These are phyloP conservation scores for Perognathus longimembris DNA, from an alignment of 2,113 vertebrate genomes.

Conservation along the genomic window DNA sequence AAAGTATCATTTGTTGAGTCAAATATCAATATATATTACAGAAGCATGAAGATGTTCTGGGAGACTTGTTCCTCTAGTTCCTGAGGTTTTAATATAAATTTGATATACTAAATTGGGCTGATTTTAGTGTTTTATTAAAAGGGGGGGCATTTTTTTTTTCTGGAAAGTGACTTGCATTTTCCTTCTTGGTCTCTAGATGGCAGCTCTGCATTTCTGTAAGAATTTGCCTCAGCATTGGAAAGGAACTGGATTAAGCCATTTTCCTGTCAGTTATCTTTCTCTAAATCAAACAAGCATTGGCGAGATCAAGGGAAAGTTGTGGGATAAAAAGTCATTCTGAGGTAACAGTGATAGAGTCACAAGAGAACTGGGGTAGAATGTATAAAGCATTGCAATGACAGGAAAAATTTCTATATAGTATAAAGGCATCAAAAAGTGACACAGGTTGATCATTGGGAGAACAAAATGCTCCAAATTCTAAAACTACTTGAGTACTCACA, in stretches of 20 bases:
- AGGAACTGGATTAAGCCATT: rapidly evolving
- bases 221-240: rapidly evolving
- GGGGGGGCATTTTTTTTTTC: background rate
- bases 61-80: background rate
- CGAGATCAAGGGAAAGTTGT: background rate
- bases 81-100: background rate
- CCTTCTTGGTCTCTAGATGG: conserved; percentile 81
- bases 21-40: background rate
- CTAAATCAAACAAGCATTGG: background rate
- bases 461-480: background rate
- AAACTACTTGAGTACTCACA: background rate
- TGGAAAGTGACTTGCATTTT: background rate
- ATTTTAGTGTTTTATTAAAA: background rate
- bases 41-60: background rate
- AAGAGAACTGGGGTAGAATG: background rate
- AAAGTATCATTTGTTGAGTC: background rate
- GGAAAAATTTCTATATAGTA: background rate
- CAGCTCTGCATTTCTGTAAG: conserved; percentile 78
- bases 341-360: too few relatives aligned
- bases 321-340: background rate
- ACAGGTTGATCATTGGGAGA: background rate
- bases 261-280: background rate
- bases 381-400: background rate
- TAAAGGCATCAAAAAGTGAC: background rate
- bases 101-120: background rate